Base-by-base conservation (phyloP, 2,113 vertebrate genomes). In the Zosterops borbonicus region DNA sequence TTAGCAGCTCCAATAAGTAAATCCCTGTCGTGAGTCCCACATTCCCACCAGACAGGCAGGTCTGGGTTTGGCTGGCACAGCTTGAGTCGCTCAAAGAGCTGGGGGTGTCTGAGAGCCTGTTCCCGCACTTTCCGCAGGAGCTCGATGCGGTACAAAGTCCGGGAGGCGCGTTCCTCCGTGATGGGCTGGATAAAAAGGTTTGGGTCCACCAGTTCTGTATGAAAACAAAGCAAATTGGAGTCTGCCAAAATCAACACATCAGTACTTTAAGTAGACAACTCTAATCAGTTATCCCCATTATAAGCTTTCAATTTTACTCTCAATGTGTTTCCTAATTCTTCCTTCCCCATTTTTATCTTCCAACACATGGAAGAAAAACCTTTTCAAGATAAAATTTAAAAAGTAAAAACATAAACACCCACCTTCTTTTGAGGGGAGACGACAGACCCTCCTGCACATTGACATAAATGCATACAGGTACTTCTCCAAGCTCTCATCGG, bases 371-470 rank as follows among this genome's bases (percentile, higher is more conserved):
- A 76, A 67, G 17, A 41, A 44, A 58, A 49, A 13, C 5, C 23
- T 47, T 89, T 52, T 41, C 37, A 62, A 70, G 56, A 21, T 52
- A 65, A 64, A 75, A 42, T 17, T 47, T 11, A 47, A 56, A 1
- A 60, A 92, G 20, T 8, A 31, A 41, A 83, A 85, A 42, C 29
- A 65, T 0, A 56, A 7, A 46, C 20, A 97, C 91, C 14, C 53
- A 98, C 99, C 99, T 95, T 99, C 99, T 97, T 99, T 99, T 39
- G 98, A 98, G 55, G 99, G 99, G 82, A 99, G 98, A 70, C 98
- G 99, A 86, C 99, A 99, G 93, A 99, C 99, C 88, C 98, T 97
- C 47, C 99, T 98, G 97, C 99, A 99, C 99, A 99, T 99, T 47
- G 99, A 98, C 89, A 99, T 98, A 77, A 99, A 99, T 3, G 99